Base-by-base conservation (phyloP, 2,888 invertebrate genomes). In the Corythucha ciliata region DNA sequence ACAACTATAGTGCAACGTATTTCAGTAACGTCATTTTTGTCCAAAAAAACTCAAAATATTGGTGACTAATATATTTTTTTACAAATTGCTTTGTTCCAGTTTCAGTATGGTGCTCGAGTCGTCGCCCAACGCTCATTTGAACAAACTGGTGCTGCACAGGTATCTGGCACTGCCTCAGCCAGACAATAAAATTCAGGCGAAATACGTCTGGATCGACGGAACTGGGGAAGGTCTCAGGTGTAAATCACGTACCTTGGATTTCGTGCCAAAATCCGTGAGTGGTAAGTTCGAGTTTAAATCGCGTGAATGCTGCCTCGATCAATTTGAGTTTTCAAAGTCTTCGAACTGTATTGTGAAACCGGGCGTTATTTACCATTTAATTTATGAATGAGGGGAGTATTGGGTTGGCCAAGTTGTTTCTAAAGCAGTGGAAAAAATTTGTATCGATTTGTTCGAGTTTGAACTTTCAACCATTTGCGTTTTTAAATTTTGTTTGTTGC, bases 151-250 rank as follows among this genome's bases (percentile, higher is more conserved):
- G 45, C 68, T 84, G 57, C 74, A 74, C 57, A 76, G 80, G 52
- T 92, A 86, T 69, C 72, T 85, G 66, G 77, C 79, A 59, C 73
- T 93, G 59, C 86, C 87, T 0, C 73, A 86, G 55, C 83, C 87
- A 7, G 81, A 79, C 24, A 26, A 84, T 63, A 77, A 78, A 66
- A 76, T 85, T 48, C 81, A 88, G 66, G 90, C 86, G 34, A 89
- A 87, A 46, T 94, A 94, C 70, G 76, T 93, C 49, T 94, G 93
- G 93, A 89, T 94, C 63, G 93, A 94, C 66, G 93, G 93, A 24
- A 82, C 85, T 18, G 92, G 89, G 20, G 90, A 92, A 68, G 54
- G 59, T 4, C 53, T 60, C 39, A 76, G 92, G 55, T 83, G 84
- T 70, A 94, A 94, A 70, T 90, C 90, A 57, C 77, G 88, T 58